These are phyloP conservation scores for Melitaea cinxia DNA, from an alignment of 1,140 invertebrate species.

Conservation along the genomic window DNA sequence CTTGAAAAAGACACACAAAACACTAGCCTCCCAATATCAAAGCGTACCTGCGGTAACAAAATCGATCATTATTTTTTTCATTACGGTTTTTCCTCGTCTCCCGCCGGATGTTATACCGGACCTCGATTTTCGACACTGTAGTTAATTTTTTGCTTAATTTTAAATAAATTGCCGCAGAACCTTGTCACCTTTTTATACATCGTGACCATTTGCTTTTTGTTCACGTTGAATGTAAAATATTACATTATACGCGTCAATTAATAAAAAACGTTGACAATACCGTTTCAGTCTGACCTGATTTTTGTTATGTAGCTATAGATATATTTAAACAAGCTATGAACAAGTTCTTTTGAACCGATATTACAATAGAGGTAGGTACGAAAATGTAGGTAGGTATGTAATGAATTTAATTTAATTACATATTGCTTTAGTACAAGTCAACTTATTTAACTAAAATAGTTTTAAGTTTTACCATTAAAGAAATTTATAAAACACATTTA, in stretches of 20 bases:
- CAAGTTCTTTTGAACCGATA: no score
- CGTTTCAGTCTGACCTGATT: background rate
- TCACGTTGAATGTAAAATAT: background rate
- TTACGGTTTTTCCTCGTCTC: slow-evolving; percentile 22
- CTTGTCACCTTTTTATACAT: slow-evolving; percentile 34
- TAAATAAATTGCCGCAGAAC: slow-evolving; percentile 61
- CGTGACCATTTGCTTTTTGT: slow-evolving; percentile 29
- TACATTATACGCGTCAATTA: slow-evolving; percentile 13
- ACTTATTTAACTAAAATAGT: no score
- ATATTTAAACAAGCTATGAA: no score
- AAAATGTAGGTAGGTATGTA: no score
- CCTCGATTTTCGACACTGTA: slow-evolving; percentile 21
- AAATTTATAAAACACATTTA: no score
- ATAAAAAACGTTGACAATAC: background rate
- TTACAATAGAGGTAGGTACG: no score
- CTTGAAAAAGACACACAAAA: background rate
- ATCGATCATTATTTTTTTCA: slow-evolving; percentile 46
- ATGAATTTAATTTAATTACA: no score
- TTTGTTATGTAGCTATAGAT: no score
- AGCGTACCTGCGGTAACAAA: slow-evolving; percentile 25
- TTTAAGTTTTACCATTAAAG: no score
- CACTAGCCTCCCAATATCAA: background rate
- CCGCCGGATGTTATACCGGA: slow-evolving; percentile 61
- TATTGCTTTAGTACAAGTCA: no score
- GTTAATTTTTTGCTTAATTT: slow-evolving; percentile 56